Evolutionary conservation across 35 echinoderm and acorn worm genomes (phyloP).

Genomic region (Acanthaster planci): DNA sequence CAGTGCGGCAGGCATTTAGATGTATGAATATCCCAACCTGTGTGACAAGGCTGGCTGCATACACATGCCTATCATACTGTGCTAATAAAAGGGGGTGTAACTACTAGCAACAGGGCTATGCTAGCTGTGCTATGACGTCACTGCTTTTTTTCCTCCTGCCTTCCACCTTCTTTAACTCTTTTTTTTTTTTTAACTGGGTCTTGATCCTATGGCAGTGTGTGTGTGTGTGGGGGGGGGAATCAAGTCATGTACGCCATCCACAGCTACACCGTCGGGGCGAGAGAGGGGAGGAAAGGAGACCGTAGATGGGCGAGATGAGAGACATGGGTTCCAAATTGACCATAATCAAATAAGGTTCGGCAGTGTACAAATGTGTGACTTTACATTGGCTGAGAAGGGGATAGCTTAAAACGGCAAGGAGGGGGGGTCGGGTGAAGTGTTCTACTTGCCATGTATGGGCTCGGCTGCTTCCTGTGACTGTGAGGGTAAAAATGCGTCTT

Average conservation of each 20-base stretch:
- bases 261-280: not conserved
- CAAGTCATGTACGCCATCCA: no score
- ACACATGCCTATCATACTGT: not conserved
- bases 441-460: no score
- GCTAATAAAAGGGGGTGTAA: not conserved
- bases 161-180: no score
- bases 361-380: conserved; percentile 29
- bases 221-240: no score
- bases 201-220: no score
- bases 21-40: conserved; percentile 5
- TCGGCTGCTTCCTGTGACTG: no score
- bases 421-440: no score
- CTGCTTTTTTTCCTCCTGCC: not conserved
- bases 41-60: not conserved
- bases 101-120: conserved; percentile 11
- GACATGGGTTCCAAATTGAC: conserved; percentile 33
- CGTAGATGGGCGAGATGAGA: not conserved
- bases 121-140: conserved; percentile 27
- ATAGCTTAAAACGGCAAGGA: no score
- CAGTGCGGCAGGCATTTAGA: conserved; percentile 9
- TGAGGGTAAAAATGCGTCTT: no score
- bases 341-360: conserved; percentile 12
- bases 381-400: conserved; percentile 17
- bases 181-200: no score
- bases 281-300: not conserved